These are phyloP conservation scores for Isotomurus palustris DNA, from an alignment of 2,888 invertebrate species.

Conservation along the genomic window DNA sequence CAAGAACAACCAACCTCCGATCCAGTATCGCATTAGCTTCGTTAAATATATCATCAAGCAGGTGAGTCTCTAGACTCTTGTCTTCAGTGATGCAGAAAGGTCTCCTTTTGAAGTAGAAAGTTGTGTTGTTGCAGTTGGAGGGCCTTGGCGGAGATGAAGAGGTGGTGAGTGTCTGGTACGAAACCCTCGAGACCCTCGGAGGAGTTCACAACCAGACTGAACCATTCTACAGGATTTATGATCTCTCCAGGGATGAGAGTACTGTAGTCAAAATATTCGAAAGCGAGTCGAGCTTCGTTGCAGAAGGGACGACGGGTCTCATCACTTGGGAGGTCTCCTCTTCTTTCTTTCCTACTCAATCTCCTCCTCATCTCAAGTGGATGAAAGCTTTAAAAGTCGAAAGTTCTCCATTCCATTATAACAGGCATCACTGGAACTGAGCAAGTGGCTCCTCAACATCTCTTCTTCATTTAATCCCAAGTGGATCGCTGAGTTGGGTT, in stretches of 20 bases:
- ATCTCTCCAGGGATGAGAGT: constrained; percentile 13
- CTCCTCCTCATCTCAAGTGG: too few relatives aligned
- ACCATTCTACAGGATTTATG: constrained; percentile 34
- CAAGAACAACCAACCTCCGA: constrained; percentile 23
- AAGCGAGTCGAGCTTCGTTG: constrained; percentile 33
- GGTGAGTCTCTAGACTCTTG: constrained; percentile 11
- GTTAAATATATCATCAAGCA: constrained; percentile 35
- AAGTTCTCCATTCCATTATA: too few relatives aligned
- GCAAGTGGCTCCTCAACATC: constrained; percentile 22
- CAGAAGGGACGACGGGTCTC: constrained; percentile 39
- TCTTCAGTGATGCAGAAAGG: not conserved
- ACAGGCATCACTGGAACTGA: constrained; percentile 34
- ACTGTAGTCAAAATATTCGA: constrained; percentile 31
- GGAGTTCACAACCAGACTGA: constrained; percentile 21
- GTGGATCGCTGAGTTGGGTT: constrained; percentile 36
- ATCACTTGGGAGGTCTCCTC: constrained; percentile 42
- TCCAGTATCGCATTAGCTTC: constrained; percentile 33
- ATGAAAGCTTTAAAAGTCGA: too few relatives aligned
- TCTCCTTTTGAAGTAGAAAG: not conserved
- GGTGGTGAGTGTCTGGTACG: constrained; percentile 24
- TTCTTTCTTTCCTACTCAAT: too few relatives aligned
- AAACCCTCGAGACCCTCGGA: constrained; percentile 22
- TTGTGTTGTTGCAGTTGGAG: constrained; percentile 2
- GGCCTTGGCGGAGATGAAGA: constrained; percentile 11
- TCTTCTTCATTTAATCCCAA: not conserved